These are phyloP conservation scores for Pygmarrhopalites habei DNA, from an alignment of 1,140 invertebrate genomes.

Conservation along the genomic window DNA sequence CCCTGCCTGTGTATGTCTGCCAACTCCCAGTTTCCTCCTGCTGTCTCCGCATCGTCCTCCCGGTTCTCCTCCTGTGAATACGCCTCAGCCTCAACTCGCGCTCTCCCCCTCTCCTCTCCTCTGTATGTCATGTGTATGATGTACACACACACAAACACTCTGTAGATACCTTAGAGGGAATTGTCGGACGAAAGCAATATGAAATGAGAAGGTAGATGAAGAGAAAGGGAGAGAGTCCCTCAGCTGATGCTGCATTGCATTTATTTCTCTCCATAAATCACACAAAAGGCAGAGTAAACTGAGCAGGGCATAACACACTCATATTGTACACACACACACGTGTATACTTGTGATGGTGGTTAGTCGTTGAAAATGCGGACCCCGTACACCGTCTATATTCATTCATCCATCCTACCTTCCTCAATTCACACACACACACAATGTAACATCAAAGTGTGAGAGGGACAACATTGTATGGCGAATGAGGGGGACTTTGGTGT, in stretches of 20 bases:
- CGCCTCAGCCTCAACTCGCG: neutral
- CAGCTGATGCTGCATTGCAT: slow-evolving; percentile 35
- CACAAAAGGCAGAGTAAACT: slow-evolving; percentile 29
- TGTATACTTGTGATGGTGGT: too few relatives aligned
- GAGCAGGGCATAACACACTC: neutral
- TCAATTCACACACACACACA: neutral
- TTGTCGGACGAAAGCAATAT: too few relatives aligned
- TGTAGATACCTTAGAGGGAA: too few relatives aligned
- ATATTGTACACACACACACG: neutral
- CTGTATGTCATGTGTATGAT: too few relatives aligned
- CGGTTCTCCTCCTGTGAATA: slow-evolving; percentile 16
- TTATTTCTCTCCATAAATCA: slow-evolving; percentile 40
- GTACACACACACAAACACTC: too few relatives aligned
- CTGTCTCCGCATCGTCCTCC: slow-evolving; percentile 12
- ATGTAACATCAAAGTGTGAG: too few relatives aligned
- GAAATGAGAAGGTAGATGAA: neutral
- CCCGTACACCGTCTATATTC: too few relatives aligned
- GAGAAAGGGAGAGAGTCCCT: slow-evolving; percentile 9
- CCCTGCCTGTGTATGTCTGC: too few relatives aligned
- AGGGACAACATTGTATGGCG: too few relatives aligned
- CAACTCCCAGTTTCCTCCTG: too few relatives aligned
- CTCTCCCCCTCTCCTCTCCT: neutral
- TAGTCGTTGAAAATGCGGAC: too few relatives aligned
- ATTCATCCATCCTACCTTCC: neutral
- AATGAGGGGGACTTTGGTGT: too few relatives aligned